Evolutionary conservation across 2,888 invertebrate species (phyloP).

Genomic region (Lamproptera curius): DNA sequence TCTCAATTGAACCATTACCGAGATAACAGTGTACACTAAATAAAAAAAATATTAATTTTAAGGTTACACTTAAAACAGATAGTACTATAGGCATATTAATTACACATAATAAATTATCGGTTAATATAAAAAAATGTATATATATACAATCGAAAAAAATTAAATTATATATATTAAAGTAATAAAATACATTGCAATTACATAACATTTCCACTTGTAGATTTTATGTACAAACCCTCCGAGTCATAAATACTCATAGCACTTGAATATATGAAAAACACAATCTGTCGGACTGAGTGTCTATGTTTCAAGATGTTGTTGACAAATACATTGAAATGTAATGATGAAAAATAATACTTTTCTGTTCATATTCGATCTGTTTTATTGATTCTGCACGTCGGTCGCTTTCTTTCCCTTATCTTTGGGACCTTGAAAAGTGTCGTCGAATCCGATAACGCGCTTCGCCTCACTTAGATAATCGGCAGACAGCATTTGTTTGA

Average conservation of each 20-base stretch:
- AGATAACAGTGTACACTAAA: too few species aligned
- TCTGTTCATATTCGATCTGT: neutral
- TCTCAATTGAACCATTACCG: too few species aligned
- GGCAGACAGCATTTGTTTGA: too few species aligned
- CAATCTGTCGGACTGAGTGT: neutral
- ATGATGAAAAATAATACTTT: neutral
- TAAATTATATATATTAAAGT: neutral
- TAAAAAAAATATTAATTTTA: too few species aligned
- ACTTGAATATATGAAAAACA: neutral
- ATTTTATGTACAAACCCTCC: neutral
- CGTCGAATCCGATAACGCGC: constrained; percentile 20
- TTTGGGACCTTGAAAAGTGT: constrained; percentile 26
- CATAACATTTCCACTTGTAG: neutral
- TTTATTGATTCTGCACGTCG: constrained; percentile 8
- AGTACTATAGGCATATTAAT: too few species aligned
- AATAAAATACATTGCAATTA: neutral
- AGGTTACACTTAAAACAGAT: too few species aligned
- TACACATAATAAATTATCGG: too few species aligned
- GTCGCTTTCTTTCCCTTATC: constrained; percentile 31
- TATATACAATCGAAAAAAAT: too few species aligned
- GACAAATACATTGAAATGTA: neutral
- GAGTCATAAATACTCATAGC: neutral
- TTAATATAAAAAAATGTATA: too few species aligned
- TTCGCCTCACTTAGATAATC: too few species aligned
- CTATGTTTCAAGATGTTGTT: neutral